Evolutionary conservation across 2,888 invertebrate genomes (phyloP).

Genomic region (Chesias legatella): DNA sequence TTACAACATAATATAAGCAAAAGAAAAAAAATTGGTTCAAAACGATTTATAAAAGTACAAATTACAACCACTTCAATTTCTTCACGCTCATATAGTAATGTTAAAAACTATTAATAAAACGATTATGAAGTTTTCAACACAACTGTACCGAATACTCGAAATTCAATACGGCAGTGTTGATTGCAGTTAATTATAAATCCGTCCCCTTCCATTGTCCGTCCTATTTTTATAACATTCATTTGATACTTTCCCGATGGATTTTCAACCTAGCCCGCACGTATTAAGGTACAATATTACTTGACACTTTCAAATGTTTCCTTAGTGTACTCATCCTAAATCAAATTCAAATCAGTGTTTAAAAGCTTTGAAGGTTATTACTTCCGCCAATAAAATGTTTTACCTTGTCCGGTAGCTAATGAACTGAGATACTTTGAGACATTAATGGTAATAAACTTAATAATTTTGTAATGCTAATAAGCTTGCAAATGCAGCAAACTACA

Average conservation of each 20-base stretch:
- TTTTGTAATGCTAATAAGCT: too few species aligned
- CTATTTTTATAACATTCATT: slow-evolving; percentile 53
- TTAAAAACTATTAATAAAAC: not conserved
- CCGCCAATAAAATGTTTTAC: slow-evolving; percentile 66
- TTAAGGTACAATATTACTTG: slow-evolving; percentile 34
- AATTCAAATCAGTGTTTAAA: slow-evolving; percentile 68
- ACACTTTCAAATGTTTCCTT: slow-evolving; percentile 39
- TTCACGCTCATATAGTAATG: too few species aligned
- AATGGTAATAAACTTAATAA: slow-evolving; percentile 3
- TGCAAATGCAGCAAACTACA: too few species aligned
- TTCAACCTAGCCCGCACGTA: slow-evolving; percentile 11
- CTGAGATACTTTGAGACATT: not conserved
- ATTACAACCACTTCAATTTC: too few species aligned
- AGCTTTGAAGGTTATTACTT: slow-evolving; percentile 67
- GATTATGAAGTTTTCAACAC: slow-evolving; percentile 28
- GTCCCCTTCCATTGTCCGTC: slow-evolving; percentile 71
- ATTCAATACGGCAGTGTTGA: slow-evolving; percentile 80
- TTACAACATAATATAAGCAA: too few species aligned
- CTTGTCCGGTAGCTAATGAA: slow-evolving; percentile 40
- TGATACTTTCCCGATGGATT: slow-evolving; percentile 4
- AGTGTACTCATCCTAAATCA: slow-evolving; percentile 66
- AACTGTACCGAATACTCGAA: slow-evolving; percentile 66
- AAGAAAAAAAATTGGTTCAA: not conserved
- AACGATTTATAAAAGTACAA: too few species aligned
- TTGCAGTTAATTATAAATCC: slow-evolving; percentile 80